phyloP scores from a whole-genome alignment of 2,888 invertebrate species.

The Agriotes lineatus region DNA sequence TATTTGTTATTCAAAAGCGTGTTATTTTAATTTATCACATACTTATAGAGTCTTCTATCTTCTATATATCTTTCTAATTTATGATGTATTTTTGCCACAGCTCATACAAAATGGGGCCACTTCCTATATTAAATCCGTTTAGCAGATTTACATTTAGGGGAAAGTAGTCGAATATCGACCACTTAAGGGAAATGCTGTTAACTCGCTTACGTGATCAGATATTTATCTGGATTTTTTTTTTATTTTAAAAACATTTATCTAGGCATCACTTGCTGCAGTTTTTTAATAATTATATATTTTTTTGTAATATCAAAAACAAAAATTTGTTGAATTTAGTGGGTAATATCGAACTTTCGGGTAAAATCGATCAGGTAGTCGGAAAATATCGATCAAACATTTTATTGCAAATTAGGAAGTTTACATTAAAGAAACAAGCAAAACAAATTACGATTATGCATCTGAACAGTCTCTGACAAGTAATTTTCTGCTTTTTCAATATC shows the following conservation, averaged over 20 bases:
- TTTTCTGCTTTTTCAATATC: constrained; percentile 5
- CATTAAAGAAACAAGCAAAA: not conserved
- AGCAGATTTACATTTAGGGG: too few relatives aligned
- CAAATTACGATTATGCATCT: not conserved
- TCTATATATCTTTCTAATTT: too few relatives aligned
- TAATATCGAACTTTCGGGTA: constrained; percentile 9
- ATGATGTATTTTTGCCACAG: too few relatives aligned
- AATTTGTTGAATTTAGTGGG: not conserved
- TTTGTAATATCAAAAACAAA: constrained; percentile 9
- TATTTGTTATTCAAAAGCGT: too few relatives aligned
- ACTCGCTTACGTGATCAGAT: not conserved
- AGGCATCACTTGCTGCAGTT: not conserved
- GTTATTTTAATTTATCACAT: too few relatives aligned
- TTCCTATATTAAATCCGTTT: too few relatives aligned
- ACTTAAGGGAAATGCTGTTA: not conserved
- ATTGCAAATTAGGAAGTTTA: constrained; percentile 1
- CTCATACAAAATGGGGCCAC: too few relatives aligned
- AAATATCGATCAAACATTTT: constrained; percentile 7
- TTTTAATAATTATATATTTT: not conserved
- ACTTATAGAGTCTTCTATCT: too few relatives aligned
- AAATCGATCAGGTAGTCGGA: constrained; percentile 9
- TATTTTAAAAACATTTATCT: constrained; percentile 3
- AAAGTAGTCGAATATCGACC: not conserved
- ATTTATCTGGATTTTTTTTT: not conserved
- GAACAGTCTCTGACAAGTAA: not conserved